Evolutionary conservation across 2,113 vertebrate species (phyloP), one percentile per base, ranked within the genome.

Genomic region (Nansenia antarctica): DNA sequence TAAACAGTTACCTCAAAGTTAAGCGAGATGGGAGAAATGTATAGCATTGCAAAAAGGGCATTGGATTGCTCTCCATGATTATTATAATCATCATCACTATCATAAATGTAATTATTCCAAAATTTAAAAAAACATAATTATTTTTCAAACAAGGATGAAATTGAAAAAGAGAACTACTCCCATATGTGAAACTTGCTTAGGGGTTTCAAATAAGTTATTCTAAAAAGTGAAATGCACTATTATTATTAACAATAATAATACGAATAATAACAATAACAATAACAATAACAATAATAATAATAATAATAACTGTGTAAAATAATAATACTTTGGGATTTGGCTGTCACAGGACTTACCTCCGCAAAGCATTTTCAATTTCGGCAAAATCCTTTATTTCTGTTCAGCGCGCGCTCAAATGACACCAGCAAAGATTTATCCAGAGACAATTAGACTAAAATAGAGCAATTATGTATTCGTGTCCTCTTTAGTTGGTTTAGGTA

Each of bases 281-380:
- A 47, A 27, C 35, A 52, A 34, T 11, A 49, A 52, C 7, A 34
- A 45, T 65, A 49, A 32, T 34, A 20, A 60, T 12, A 34, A 22
- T 45, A 12, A 22, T 59, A 53, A 62, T 68, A 42, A 31, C 30
- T 30, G 9, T 77, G 8, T 22, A 26, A 54, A 59, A 59, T 31
- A 58, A 14, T 49, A 9, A 53, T 24, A 18, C 26, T 30, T 58
- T n/a, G 29, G n/a, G n/a, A 58, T 18, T 0, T n/a, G n/a, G 11
- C 64, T 62, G 27, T 61, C 15, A 34, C 7, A 3, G 55, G 1
- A 69, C 89, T 86, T 73, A 90, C 89, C 89, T 83, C 63, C 57
- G 29, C 22, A 57, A 52, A 75, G 68, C 60, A 37, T 72, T 74
- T 72, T 83, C 80, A 84, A 84, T 75, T 82, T 87, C 63, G 30